A percentile compares a stretch with the other conserved stretches of the same genome.
Evolutionary conservation across 2,888 invertebrate genomes (phyloP).

Genomic region (Liopterus haemorrhoidalis): DNA sequence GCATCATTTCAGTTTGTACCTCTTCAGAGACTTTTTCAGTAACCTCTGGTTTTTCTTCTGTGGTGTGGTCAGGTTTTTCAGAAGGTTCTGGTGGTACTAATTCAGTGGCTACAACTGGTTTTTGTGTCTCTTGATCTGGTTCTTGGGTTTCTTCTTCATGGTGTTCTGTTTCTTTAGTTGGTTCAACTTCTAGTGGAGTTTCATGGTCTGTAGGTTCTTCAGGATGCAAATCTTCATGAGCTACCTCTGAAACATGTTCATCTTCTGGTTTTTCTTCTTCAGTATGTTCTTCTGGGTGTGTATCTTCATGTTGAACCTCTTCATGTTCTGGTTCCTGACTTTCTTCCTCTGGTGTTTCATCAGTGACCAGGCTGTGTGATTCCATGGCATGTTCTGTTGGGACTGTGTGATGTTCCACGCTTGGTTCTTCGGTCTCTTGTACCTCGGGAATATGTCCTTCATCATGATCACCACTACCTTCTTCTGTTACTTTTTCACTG

Average conservation of each 20-base stretch:
- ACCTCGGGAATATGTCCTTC: constrained; percentile 2
- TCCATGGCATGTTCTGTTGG: constrained; percentile 12
- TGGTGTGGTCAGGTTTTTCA: constrained; percentile 15
- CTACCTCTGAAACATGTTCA: constrained; percentile 16
- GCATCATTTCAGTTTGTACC: constrained; percentile 10
- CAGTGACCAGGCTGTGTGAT: not conserved
- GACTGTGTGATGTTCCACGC: constrained; percentile 18
- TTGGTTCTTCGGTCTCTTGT: constrained; percentile 2
- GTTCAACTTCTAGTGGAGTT: constrained; percentile 17
- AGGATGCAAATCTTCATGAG: constrained; percentile 21
- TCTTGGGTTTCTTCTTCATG: constrained; percentile 5
- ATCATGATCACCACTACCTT: constrained; percentile 3
- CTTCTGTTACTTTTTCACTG: constrained; percentile 1
- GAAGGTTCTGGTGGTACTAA: constrained; percentile 20
- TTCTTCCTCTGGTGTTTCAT: constrained; percentile 12
- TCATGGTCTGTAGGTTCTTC: constrained; percentile 12
- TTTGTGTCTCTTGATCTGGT: constrained; percentile 10
- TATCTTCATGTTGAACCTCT: too few relatives aligned
- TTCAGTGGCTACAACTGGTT: constrained; percentile 14
- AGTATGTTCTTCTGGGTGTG: constrained; percentile 10
- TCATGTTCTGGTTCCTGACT: constrained; percentile 19
- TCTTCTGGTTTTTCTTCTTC: constrained; percentile 13
- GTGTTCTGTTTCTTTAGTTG: constrained; percentile 4
- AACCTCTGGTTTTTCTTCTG: constrained; percentile 21
- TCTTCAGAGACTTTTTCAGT: constrained; percentile 6